Conservation (phyloP, 1,140 invertebrate genomes). For the Trichonephila clavata region DNA sequence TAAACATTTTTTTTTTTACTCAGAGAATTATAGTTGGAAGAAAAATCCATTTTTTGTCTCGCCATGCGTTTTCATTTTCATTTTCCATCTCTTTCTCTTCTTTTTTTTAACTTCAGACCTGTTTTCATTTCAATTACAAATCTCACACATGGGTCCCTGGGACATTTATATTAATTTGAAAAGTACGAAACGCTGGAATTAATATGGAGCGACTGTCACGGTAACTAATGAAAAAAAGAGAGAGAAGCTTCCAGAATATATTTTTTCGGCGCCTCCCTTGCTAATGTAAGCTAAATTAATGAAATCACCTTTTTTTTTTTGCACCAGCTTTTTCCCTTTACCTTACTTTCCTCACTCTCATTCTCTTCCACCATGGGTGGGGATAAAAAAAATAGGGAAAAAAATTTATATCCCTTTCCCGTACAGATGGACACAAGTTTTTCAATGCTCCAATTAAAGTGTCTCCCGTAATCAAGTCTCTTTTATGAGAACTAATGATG, state of each 20-base stretch:
- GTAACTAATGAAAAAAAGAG: slow-evolving; percentile 37
- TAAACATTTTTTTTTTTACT: background rate
- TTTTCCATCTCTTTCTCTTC: slow-evolving; percentile 15
- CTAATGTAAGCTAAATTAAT: slow-evolving; percentile 69
- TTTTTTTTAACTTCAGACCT: background rate
- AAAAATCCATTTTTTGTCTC: background rate
- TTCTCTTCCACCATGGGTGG: background rate
- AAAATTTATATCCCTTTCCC: background rate
- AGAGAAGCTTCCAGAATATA: slow-evolving; percentile 3
- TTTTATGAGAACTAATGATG: slow-evolving; percentile 67
- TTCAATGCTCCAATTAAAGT: slow-evolving; percentile 64
- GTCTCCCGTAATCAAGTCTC: slow-evolving; percentile 64
- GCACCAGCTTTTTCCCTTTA: background rate
- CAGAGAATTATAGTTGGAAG: background rate
- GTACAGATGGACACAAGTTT: slow-evolving; percentile 42
- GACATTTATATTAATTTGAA: slow-evolving; percentile 67
- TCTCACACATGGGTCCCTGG: slow-evolving; percentile 11
- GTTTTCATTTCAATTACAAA: slow-evolving; percentile 69
- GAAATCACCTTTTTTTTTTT: slow-evolving; percentile 32
- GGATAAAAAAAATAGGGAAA: background rate
- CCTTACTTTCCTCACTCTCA: background rate
- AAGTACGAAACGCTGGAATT: slow-evolving; percentile 39
- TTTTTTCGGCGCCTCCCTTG: slow-evolving; percentile 37
- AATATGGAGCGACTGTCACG: slow-evolving; percentile 64
- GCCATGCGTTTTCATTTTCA: slow-evolving; percentile 27